Percentiles rank a stretch among this genome's conserved stretches.
These are phyloP conservation scores for Diadema setosum DNA, from an alignment of 35 echinoderm and acorn worm species.

Conservation along the genomic window DNA sequence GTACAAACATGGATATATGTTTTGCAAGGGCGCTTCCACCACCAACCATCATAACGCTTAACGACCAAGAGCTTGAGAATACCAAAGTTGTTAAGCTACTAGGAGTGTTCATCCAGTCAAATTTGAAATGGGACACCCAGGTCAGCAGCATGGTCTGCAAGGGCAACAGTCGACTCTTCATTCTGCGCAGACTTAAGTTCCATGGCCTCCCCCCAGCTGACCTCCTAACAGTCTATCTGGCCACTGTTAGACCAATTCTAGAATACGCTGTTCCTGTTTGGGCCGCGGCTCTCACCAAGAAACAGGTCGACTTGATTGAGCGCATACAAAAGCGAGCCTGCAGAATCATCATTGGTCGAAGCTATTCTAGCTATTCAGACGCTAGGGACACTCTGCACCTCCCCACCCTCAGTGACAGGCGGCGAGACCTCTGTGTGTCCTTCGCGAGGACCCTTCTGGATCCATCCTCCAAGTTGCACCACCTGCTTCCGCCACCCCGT, in stretches of 20 bases:
- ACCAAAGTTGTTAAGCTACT: neutral
- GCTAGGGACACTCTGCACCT: too few relatives aligned
- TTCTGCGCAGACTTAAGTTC: neutral
- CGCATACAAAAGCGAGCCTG: too few relatives aligned
- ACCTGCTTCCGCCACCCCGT: too few relatives aligned
- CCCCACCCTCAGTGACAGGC: too few relatives aligned
- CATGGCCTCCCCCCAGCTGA: neutral
- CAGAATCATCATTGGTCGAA: too few relatives aligned
- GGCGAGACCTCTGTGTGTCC: too few relatives aligned
- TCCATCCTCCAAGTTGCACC: too few relatives aligned
- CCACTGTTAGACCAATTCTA: slow-evolving; percentile 7
- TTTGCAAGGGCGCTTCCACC: neutral
- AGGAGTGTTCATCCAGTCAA: neutral
- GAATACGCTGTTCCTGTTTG: slow-evolving; percentile 15
- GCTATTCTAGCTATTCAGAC: too few relatives aligned
- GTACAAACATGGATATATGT: neutral
- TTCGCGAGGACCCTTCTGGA: too few relatives aligned
- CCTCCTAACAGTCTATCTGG: neutral
- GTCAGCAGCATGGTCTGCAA: neutral
- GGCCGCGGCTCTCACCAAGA: too few relatives aligned
- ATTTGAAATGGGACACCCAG: neutral
- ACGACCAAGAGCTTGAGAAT: neutral
- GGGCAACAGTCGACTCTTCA: neutral
- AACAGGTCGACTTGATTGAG: too few relatives aligned
- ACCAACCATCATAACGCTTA: neutral